Evolutionary conservation across 2,113 vertebrate species (phyloP), one percentile per base, ranked within the genome.

Genomic region (Macrotis lagotis): DNA sequence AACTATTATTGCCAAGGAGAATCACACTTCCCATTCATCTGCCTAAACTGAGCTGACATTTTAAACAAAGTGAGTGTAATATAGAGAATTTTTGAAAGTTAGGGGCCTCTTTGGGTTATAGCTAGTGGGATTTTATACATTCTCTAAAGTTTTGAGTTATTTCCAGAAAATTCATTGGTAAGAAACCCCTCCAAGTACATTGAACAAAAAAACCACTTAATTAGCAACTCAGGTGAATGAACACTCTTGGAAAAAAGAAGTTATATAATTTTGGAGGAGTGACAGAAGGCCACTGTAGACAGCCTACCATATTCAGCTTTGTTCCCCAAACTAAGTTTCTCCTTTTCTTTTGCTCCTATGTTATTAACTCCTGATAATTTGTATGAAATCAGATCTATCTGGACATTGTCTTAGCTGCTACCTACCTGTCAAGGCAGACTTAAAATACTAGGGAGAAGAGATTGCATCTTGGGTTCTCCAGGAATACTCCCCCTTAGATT

Each of bases 91-190:
- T 90, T 90, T 90, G 48, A 28, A 90, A 96, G 93, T 4, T 51
- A 74, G 66, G 49, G 49, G 94, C 92, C 83, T 91, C 89, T 95
- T 97, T 83, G 44, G 14, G 50, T 92, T 95, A 31, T 89, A 91
- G 94, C 94, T 94, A 89, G 88, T 96, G 91, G 92, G 96, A 93
- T 92, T 96, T 97, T 90, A 44, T 88, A 92, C 94, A 25, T 50
- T 96, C 92, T 93, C 88, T 83, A 53, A 94, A 96, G 96, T 96
- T 94, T 96, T 95, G 59, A 96, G 92, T 44, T 88, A 55, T 95
- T 97, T 97, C 91, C 50, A 91, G 48, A 50, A 50, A 90, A 53
- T 96, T 96, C 95, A 95, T 0, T 59, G 59, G 74, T 91, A 51
- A 59, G 93, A 96, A 97, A 97, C n/a, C 50, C 90, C 44, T 95